Evolutionary conservation across 1,140 invertebrate species (phyloP).

Genomic region (Leptestheria dahalacensis): DNA sequence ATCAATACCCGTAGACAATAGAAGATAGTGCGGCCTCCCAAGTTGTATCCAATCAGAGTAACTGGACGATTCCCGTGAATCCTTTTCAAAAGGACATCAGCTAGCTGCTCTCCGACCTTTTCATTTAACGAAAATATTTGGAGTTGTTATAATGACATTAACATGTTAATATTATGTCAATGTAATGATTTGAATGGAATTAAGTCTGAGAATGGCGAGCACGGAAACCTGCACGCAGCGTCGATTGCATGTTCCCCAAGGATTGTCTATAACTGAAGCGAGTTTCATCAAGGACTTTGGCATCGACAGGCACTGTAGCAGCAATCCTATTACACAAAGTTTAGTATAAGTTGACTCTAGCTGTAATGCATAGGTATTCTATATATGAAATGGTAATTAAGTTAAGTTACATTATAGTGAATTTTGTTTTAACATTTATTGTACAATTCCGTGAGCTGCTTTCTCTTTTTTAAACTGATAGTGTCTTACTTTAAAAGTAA

Average conservation of each 20-base stretch:
- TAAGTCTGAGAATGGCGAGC: too few species aligned
- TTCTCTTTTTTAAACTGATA: too few species aligned
- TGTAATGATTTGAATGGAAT: neutral
- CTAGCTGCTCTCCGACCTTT: constrained; percentile 48
- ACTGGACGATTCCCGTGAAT: constrained; percentile 54
- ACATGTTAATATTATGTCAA: neutral
- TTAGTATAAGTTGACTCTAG: too few species aligned
- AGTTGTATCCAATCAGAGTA: constrained; percentile 47
- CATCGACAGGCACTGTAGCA: constrained; percentile 33
- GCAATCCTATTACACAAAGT: too few species aligned
- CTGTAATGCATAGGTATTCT: too few species aligned
- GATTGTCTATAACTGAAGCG: constrained; percentile 52
- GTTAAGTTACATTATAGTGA: too few species aligned
- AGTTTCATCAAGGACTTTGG: constrained; percentile 45
- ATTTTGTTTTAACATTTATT: too few species aligned
- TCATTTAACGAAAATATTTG: neutral
- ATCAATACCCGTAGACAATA: constrained; percentile 39
- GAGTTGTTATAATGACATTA: neutral
- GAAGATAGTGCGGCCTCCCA: constrained; percentile 56
- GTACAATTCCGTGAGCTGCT: too few species aligned
- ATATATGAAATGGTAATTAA: too few species aligned
- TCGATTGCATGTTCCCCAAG: constrained; percentile 54
- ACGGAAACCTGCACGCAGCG: constrained; percentile 32
- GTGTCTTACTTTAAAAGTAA: too few species aligned
- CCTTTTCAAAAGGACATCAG: constrained; percentile 44